Evolutionary conservation across 1,140 invertebrate species (phyloP), one percentile per base, ranked within the genome.

Genomic region (Neuroterus valhalla): DNA sequence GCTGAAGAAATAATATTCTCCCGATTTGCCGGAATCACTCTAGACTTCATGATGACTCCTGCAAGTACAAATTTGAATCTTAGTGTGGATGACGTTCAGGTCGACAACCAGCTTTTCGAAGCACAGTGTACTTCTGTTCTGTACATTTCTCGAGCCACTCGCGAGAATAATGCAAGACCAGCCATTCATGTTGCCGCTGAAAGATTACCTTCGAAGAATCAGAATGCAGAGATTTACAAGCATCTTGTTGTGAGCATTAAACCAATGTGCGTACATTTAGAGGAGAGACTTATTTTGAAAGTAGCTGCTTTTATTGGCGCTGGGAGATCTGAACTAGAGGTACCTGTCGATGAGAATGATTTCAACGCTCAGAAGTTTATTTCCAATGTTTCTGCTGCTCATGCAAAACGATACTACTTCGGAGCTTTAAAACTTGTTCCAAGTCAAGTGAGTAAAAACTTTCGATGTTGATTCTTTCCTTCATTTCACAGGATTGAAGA

Each of bases 31-130:
- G 93, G 93, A 78, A 95, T 98, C 74, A 90, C 93, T 23, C 87
- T 96, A 3, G 93, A 95, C 78, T 90, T 94, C 42, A 85, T 92
- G 17, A 90, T 92, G 48, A 93, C 92, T 31, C 89, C 90, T 5
- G 83, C 83, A 21, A 90, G 89, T 66, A 93, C 93, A 78, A 93
- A 91, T n/a, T 86, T 96, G 43, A 94, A 95, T 82, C 90, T 95
- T 15, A 94, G 92, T 79, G 93, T 99, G 2, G 91, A 92, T 48
- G 93, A 96, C 85, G 92, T 98, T 81, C 97, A 98, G 70, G 94
- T 96, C 81, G 93, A 99, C 87, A 98, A 98, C 92, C 97, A 97
- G 91, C 83, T 99, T 50, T 92, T 96, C 75, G 96, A 96, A 82
- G 94, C 96, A 0, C 93, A 95, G 71, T 95, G 94, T 84, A 95